Evolutionary conservation across 2,113 vertebrate genomes (phyloP).

Genomic region (Trochalopteron elliotii): DNA sequence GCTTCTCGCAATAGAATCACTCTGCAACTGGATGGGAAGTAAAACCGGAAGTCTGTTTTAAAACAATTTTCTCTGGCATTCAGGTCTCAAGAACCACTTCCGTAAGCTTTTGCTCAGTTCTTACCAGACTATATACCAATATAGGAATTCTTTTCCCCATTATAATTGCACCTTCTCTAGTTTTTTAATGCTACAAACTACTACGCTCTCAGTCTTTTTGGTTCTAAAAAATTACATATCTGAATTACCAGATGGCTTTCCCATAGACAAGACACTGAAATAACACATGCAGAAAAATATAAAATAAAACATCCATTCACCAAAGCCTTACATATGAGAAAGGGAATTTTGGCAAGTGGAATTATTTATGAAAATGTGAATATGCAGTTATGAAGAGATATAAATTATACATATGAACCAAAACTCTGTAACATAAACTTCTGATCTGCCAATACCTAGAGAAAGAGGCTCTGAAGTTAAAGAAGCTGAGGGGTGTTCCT

Average conservation of each 20-base stretch:
- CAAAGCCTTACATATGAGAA: background rate
- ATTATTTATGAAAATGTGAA: background rate
- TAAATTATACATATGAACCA: background rate
- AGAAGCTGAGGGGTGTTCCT: background rate
- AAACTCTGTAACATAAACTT: background rate
- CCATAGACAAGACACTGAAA: background rate
- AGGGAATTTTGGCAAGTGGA: background rate
- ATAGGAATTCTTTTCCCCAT: background rate
- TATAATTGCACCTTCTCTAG: background rate
- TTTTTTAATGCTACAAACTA: background rate
- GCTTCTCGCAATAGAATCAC: rapidly evolving
- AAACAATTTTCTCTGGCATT: background rate
- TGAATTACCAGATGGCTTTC: background rate
- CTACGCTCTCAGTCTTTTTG: background rate
- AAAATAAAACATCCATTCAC: background rate
- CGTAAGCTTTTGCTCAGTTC: background rate
- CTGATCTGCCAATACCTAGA: background rate
- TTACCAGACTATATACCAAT: background rate
- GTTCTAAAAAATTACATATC: background rate
- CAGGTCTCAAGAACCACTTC: background rate
- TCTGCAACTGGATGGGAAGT: background rate
- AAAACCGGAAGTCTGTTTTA: background rate
- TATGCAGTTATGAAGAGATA: background rate
- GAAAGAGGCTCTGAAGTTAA: background rate
- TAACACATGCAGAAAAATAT: background rate